Conservation (phyloP, 1,140 invertebrate genomes). For the Magallana ariakensis region DNA sequence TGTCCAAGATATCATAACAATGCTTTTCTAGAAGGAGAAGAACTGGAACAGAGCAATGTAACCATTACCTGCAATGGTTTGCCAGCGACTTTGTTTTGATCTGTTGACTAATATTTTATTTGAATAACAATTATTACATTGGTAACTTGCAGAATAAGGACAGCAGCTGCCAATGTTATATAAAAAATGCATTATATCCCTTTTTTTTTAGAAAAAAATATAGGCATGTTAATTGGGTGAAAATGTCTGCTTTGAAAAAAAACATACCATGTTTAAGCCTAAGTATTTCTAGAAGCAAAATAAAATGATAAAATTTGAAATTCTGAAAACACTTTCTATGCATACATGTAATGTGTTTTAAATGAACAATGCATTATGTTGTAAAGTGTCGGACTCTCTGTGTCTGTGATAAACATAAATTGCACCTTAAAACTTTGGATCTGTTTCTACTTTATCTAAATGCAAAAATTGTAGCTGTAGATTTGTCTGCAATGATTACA, state of each 20-base stretch:
- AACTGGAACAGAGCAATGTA: background rate
- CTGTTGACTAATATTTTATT: conserved; percentile 30
- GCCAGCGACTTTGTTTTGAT: conserved; percentile 1
- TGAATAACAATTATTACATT: background rate
- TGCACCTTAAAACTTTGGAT: too few relatives aligned
- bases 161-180: background rate
- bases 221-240: too few relatives aligned
- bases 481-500: too few relatives aligned
- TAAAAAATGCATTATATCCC: background rate
- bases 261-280: background rate
- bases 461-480: too few relatives aligned
- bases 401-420: too few relatives aligned
- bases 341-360: background rate
- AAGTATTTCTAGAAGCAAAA: background rate
- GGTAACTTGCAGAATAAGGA: background rate
- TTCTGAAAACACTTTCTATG: background rate
- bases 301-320: background rate
- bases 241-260: background rate
- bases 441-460: too few relatives aligned
- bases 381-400: too few relatives aligned
- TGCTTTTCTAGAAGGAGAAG: too few relatives aligned
- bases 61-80: conserved; percentile 1
- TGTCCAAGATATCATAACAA: too few relatives aligned
- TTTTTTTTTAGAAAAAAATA: background rate
- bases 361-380: too few relatives aligned